phyloP scores from a whole-genome alignment of 2,113 vertebrate genomes.

The Rhodinocichla rosea region DNA sequence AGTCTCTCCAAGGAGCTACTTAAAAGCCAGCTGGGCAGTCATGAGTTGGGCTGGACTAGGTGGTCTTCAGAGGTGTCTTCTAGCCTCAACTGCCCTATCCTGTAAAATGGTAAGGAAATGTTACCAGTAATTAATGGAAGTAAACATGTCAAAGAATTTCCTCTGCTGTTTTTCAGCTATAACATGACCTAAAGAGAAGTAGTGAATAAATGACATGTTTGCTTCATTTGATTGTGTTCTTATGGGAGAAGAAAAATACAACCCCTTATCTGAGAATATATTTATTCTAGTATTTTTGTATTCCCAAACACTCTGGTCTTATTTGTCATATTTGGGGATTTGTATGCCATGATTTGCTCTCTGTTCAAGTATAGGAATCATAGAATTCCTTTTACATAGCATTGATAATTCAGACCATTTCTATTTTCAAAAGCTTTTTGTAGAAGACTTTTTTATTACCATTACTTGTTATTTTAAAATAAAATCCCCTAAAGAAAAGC shows the following conservation, averaged over 20 bases:
- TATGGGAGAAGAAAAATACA: conserved; percentile 4
- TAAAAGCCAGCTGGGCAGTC: not conserved
- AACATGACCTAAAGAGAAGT: not conserved
- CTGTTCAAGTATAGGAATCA: not conserved
- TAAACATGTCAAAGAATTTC: not conserved
- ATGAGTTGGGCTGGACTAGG: not conserved
- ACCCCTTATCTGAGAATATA: not conserved
- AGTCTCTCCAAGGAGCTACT: not conserved
- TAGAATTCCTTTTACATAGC: not conserved
- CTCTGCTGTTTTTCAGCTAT: not conserved
- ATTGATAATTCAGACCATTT: not conserved
- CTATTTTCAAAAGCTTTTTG: conserved; percentile 8
- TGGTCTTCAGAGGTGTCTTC: not conserved
- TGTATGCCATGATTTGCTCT: not conserved
- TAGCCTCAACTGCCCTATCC: not conserved
- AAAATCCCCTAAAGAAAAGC: not conserved
- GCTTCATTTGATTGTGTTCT: not conserved
- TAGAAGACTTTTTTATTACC: not conserved
- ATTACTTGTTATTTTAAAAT: not conserved
- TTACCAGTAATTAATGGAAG: not conserved
- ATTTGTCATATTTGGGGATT: not conserved
- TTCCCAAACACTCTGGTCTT: not conserved
- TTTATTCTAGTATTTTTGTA: not conserved
- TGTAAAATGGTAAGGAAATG: not conserved
- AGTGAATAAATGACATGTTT: not conserved